These are phyloP conservation scores for Fragum sueziense DNA, from an alignment of 2,888 invertebrate species.

Conservation along the genomic window DNA sequence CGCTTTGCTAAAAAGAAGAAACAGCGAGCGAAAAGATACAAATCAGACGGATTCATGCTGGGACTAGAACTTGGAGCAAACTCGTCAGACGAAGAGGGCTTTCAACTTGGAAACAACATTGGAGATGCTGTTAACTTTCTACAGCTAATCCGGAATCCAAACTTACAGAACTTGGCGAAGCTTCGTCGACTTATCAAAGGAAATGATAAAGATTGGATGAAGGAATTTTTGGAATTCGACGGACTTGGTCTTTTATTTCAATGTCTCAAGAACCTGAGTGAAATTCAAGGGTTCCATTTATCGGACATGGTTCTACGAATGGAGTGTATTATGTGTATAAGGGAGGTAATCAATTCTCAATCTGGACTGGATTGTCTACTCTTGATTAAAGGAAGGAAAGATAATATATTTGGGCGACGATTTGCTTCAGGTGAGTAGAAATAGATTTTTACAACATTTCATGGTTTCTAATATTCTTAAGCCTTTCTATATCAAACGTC, in stretches of 20 bases:
- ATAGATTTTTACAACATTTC: no score
- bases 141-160: conserved; percentile 73
- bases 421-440: conserved; percentile 77
- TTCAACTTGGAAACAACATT: conserved; percentile 37
- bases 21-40: conserved; percentile 70
- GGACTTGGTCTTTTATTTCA: conserved; percentile 76
- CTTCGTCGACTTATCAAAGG: conserved; percentile 71
- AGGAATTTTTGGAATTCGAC: conserved; percentile 75
- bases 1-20: conserved; percentile 71
- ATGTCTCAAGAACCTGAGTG: conserved; percentile 72
- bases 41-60: conserved; percentile 77
- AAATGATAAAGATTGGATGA: conserved; percentile 77
- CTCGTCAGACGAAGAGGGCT: conserved; percentile 66
- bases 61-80: conserved; percentile 66
- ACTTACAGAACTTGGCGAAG: conserved; percentile 72
- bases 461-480: no score
- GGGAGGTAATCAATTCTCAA: conserved; percentile 83
- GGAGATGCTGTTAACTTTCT: conserved; percentile 72
- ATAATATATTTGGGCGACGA: conserved; percentile 75
- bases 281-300: conserved; percentile 68
- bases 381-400: conserved; percentile 69
- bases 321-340: conserved; percentile 83
- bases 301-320: conserved; percentile 79
- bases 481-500: no score
- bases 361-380: conserved; percentile 83